These are phyloP conservation scores for Notothenia rossii DNA, from an alignment of 2,113 vertebrate species.

Conservation along the genomic window DNA sequence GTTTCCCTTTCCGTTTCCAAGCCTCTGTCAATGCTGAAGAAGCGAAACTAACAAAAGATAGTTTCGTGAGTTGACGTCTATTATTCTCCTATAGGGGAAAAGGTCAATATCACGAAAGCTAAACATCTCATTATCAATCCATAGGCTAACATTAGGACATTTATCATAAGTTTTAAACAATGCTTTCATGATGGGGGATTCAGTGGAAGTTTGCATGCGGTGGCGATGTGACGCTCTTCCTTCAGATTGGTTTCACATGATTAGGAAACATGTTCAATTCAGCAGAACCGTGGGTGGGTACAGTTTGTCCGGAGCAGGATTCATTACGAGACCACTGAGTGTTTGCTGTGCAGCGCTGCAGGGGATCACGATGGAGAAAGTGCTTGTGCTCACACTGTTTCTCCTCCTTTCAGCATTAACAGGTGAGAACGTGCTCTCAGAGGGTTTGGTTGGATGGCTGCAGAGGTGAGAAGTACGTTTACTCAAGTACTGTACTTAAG, in stretches of 20 bases:
- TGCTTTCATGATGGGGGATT: neutral
- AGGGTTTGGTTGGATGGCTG: no score
- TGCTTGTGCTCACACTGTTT: neutral
- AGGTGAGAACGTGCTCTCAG: conserved; percentile 9
- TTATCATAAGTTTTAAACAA: neutral
- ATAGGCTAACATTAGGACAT: no score
- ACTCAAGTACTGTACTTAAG: no score
- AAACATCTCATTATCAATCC: no score
- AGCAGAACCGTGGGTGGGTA: neutral
- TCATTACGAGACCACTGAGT: neutral
- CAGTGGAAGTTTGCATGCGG: neutral
- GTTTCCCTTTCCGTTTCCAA: no score
- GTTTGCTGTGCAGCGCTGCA: neutral
- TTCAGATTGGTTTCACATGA: neutral
- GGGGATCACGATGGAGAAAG: neutral
- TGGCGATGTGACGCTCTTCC: neutral
- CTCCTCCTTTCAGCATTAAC: neutral
- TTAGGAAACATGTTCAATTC: neutral
- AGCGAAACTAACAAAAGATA: no score
- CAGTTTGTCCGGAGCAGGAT: no score
- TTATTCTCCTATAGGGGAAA: no score
- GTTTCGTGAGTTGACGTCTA: no score
- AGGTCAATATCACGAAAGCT: no score
- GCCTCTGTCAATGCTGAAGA: no score
- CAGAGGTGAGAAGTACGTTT: no score